phyloP scores from a whole-genome alignment of 2,888 invertebrate genomes.

The Tridacna gigas region DNA sequence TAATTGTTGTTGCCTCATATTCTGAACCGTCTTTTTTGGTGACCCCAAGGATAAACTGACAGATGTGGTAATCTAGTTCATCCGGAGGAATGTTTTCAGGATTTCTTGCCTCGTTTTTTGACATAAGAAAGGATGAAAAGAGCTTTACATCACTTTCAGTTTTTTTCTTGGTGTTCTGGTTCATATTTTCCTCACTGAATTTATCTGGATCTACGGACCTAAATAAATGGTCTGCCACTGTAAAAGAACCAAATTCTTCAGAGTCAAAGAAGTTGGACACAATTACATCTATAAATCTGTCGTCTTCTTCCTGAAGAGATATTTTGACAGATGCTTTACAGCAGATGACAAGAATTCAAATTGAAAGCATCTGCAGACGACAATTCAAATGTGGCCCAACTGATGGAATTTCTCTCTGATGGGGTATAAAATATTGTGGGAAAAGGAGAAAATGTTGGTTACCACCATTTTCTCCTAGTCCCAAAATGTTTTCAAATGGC shows the following conservation, averaged over 20 bases:
- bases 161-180: constrained; percentile 66
- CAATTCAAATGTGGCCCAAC: too few species aligned
- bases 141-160: constrained; percentile 71
- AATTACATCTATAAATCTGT: background rate
- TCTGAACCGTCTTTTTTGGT: constrained; percentile 69
- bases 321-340: too few species aligned
- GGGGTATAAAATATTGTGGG: too few species aligned
- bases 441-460: too few species aligned
- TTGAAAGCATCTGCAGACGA: too few species aligned
- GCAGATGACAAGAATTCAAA: too few species aligned
- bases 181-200: background rate
- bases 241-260: constrained; percentile 26
- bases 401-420: too few species aligned
- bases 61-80: constrained; percentile 66
- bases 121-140: constrained; percentile 65
- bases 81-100: constrained; percentile 68
- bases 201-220: constrained; percentile 4
- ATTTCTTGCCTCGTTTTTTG: constrained; percentile 63
- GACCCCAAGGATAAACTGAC: constrained; percentile 68
- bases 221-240: background rate
- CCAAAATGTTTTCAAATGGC: too few species aligned
- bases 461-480: too few species aligned
- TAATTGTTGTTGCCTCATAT: constrained; percentile 69
- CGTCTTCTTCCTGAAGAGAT: background rate
- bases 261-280: background rate